Conservation (phyloP, 2,113 vertebrate species). For the Andinoacara biseriatus region DNA sequence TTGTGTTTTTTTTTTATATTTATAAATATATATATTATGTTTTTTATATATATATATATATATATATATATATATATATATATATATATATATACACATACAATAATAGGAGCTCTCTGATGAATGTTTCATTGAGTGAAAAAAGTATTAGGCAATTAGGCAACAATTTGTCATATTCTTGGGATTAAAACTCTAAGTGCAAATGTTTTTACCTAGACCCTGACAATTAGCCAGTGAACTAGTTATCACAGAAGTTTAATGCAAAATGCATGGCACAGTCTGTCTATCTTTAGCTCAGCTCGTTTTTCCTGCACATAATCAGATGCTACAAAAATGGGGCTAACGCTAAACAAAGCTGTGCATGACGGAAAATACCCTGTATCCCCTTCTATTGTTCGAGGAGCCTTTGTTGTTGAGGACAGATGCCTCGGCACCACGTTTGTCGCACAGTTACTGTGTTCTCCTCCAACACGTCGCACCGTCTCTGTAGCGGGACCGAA, state of each 20-base stretch:
- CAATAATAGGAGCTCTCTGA: constrained; percentile 28
- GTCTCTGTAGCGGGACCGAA: constrained; percentile 27
- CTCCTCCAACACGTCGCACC: constrained; percentile 31
- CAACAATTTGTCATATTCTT: constrained; percentile 49
- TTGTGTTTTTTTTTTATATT: too few relatives aligned
- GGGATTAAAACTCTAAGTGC: constrained; percentile 10
- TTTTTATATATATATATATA: background rate
- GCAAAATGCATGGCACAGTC: constrained; percentile 16
- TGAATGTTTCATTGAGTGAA: constrained; percentile 52
- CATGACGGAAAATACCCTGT: constrained; percentile 10
- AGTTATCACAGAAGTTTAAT: constrained; percentile 21
- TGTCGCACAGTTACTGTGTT: constrained; percentile 42
- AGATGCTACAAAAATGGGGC: background rate
- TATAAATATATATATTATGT: too few relatives aligned
- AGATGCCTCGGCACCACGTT: constrained; percentile 33
- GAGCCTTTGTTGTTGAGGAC: constrained; percentile 35
- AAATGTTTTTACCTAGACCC: constrained; percentile 28
- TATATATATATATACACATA: background rate
- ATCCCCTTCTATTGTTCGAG: constrained; percentile 31
- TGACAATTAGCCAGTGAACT: constrained; percentile 21
- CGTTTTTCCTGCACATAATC: constrained; percentile 24
- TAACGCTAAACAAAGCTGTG: constrained; percentile 12
- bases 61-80: background rate
- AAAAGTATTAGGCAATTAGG: constrained; percentile 32
- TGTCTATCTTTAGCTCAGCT: constrained; percentile 2